Base-by-base conservation (phyloP, 2,797 vertebrate species). In the Epinephelus malabaricus region DNA sequence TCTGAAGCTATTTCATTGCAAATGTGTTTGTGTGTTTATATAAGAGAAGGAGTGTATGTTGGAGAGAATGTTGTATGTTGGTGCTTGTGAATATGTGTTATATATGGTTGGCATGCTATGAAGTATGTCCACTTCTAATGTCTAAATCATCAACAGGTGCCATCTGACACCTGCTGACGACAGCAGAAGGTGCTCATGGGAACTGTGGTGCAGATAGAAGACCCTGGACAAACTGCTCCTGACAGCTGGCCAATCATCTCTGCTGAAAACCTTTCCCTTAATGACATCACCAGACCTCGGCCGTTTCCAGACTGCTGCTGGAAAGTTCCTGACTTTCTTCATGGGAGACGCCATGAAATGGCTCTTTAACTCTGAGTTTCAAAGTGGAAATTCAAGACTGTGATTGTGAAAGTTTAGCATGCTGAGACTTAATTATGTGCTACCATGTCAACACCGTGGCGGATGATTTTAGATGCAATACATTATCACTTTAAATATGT, bases 201-300 rank as follows among this genome's bases (percentile, higher is more conserved):
- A 91, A 68, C 46, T 74, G 75, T 0, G 19, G 84, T 76, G 86
- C 34, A 66, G 81, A 87, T 74, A 83, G 87, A 92, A 62, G 61
- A 79, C 73, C 43, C 54, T 23, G 47, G 73, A 82, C 75, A 79
- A 83, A 66, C 79, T 13, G 55, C 21, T 69, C 45, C 67, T 53
- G 72, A 81, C 86, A 89, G 81, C 90, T 84, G 89, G 69, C 81
- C 86, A 85, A 87, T 92, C 90, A 88, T 70, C 67, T 81, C 12
- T 27, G 47, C 60, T 69, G 53, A 82, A 82, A 79, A 51, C 50
- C 73, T 80, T 69, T 78, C 73, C 49, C 61, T 65, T 50, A 14
- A 82, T 82, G 83, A 88, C 75, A 77, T 87, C 73, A 75, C 23
- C 70, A 50, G 56, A 65, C 61, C 74, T 69, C 25, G 13, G 10